Base-by-base conservation (phyloP, 2,113 vertebrate genomes). In the Megalops atlanticus region DNA sequence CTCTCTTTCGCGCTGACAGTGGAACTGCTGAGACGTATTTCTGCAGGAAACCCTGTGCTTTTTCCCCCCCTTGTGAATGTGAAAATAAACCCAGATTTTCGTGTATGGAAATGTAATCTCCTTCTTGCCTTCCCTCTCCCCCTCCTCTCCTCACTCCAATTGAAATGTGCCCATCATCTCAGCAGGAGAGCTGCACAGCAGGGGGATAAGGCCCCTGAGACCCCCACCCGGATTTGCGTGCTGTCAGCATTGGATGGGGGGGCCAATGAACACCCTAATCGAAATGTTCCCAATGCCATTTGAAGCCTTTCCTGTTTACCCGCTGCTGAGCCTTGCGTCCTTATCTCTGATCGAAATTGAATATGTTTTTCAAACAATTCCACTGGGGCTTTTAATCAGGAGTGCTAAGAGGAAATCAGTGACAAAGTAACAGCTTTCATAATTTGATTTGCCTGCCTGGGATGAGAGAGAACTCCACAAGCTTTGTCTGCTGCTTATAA, bases 381-480 rank as follows among this genome's bases (percentile, higher is more conserved):
- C 31, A 36, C 81, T 52, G 16, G 1, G 8, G 58, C 36, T 38
- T 68, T 80, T 49, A 75, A 74, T 79, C 79, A 81, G 40, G 2
- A 0, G 24, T 8, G 71, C 75, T 83, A 52, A 58, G 76, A 76
- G 52, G 10, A 47, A 74, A 81, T 6, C 43, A 31, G 73, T 68
- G 40, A 78, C 79, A 74, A 84, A 83, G 77, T 41, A 43, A 80
- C 52, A 58, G 39, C 27, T 76, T 68, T 18, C 52, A 27, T 70
- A 69, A 80, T 80, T 87, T 81, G 80, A 86, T 86, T 73, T 79
- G 76, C 77, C 78, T 81, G 54, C 72, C 80, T 10, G 18, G 8
- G n/a, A 79, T 79, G 71, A 73, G 71, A 72, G 54, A 70, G 52
- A 80, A n/a, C 39, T 76, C 7, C 75, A 45, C n/a, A 11, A 31